phyloP scores from a whole-genome alignment of 1,140 invertebrate species.

The Dicyema japonicum region DNA sequence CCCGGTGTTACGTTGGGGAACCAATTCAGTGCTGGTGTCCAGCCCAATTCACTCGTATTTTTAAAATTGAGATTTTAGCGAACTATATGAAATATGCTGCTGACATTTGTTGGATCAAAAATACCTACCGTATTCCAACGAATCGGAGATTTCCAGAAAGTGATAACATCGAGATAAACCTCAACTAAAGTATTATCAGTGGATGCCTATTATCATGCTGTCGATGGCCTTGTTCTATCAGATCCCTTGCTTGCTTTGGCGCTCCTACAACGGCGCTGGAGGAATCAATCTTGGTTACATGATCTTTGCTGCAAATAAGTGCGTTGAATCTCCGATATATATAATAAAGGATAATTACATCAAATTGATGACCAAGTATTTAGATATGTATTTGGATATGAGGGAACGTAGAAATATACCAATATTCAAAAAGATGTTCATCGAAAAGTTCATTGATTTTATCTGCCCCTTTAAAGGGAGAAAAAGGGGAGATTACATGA shows the following conservation, averaged over 20 bases:
- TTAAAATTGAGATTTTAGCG: no score
- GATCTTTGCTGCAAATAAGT: no score
- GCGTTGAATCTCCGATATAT: no score
- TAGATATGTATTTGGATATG: no score
- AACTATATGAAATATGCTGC: constrained; percentile 6
- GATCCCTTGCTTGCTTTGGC: constrained; percentile 15
- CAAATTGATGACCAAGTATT: no score
- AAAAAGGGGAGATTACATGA: constrained; percentile 23
- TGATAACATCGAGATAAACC: no score
- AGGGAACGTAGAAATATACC: no score
- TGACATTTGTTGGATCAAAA: constrained; percentile 3
- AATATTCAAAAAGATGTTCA: no score
- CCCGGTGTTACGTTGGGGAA: constrained; percentile 29
- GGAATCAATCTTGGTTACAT: constrained; percentile 8
- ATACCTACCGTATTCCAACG: constrained; percentile 2
- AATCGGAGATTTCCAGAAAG: no score
- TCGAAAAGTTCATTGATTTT: no score
- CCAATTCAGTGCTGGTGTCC: constrained; percentile 8
- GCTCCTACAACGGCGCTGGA: constrained; percentile 9
- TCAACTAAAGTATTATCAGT: constrained; percentile 24
- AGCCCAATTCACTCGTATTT: constrained; percentile 6
- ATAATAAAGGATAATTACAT: no score
- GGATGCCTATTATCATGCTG: constrained; percentile 19
- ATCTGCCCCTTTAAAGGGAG: no score
- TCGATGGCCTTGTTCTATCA: constrained; percentile 17